Percentiles rank a stretch among this genome's conserved stretches.
phyloP scores from a whole-genome alignment of 2,113 vertebrate species.

The Climacteris rufus region DNA sequence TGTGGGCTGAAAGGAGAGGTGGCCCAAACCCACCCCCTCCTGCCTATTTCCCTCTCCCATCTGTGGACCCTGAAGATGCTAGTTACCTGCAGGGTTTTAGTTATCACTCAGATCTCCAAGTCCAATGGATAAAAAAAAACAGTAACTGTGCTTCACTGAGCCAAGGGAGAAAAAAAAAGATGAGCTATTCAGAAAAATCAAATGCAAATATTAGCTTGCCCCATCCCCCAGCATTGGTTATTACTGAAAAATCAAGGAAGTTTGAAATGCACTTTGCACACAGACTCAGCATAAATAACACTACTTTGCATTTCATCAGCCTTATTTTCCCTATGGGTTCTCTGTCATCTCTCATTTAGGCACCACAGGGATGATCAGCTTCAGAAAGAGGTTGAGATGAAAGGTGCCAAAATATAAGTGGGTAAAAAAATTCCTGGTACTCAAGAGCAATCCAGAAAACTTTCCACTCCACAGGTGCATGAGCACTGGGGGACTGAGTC shows the following conservation, averaged over 20 bases:
- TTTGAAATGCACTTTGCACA: slow-evolving; percentile 51
- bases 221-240: neutral
- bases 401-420: slow-evolving; percentile 16
- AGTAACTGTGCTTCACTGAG: neutral
- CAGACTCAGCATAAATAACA: slow-evolving; percentile 22
- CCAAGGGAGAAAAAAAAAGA: neutral
- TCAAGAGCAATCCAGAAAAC: neutral
- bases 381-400: slow-evolving; percentile 55
- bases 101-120: neutral
- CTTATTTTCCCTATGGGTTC: slow-evolving; percentile 57
- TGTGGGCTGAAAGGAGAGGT: neutral
- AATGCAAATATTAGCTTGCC: slow-evolving; percentile 3
- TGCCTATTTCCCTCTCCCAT: neutral
- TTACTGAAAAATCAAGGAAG: slow-evolving; percentile 46
- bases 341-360: slow-evolving; percentile 57
- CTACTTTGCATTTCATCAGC: slow-evolving; percentile 60
- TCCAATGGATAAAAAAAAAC: neutral
- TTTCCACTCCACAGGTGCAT: neutral
- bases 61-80: neutral
- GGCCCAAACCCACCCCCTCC: neutral
- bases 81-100: neutral
- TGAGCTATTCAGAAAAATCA: neutral
- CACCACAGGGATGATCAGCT: slow-evolving; percentile 56
- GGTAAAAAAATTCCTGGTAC: neutral
- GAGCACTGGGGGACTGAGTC: neutral